Evolutionary conservation across 2,113 vertebrate species (phyloP), one percentile per base, ranked within the genome.

Genomic region (Dendropsophus ebraccatus): DNA sequence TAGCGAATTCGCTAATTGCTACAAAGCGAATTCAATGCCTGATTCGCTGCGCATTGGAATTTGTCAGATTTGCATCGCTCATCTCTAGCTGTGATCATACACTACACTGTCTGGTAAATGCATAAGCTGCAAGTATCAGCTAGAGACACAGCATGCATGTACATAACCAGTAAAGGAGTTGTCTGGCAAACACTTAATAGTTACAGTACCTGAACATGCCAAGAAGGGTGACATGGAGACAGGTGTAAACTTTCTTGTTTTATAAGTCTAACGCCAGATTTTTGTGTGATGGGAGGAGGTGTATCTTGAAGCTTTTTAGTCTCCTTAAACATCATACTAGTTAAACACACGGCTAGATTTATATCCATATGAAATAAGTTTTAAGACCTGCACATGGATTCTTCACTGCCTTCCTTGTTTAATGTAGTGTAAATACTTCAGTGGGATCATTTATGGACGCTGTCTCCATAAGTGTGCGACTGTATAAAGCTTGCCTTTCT

Each of bases 401-500:
- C 9, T 19, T 70, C 67, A 41, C 67, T 21, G 5, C n/a, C 73
- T 75, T 8, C 12, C 49, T 32, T 77, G 17, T 30, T 32, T 32
- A 7, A 32, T 30, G n/a, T 37, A 81, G 78, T 65, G n/a, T 28
- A 65, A 28, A 58, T 28, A 28, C 21, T 45, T 45, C 17, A 62
- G 32, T 25, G 11, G 47, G 73, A 65, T 45, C 35, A 83, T 74
- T 30, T 54, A 75, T 84, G 16, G 35, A 75, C 5, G 23, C 54
- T 50, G 56, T 30, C 37, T 62, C 12, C 2, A 21, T 3, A 81
- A 9, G 50, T 80, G 77, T 73, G 30, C 65, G 23, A 73, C 65
- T 86, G 67, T 58, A 60, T 81, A 50, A 80, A 65, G 50, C 14
- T 70, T 72, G 32, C 8, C 47, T 74, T 75, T 84, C 60, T 85